Conservation (phyloP, 2,797 vertebrate species). For the Cuniculus paca region DNA sequence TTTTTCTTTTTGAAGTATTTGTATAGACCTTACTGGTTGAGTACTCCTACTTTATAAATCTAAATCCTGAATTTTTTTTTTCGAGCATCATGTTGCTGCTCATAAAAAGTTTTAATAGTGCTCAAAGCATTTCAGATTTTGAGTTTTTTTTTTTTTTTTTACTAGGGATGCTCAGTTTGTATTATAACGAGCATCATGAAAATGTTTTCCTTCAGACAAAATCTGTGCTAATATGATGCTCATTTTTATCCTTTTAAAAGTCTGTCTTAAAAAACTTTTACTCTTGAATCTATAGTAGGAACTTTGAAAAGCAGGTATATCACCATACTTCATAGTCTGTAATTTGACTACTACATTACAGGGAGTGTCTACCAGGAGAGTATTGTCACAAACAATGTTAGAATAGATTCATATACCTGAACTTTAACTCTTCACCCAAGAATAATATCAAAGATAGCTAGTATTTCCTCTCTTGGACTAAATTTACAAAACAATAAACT, state of each 20-base stretch:
- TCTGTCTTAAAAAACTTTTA: conserved; percentile 46
- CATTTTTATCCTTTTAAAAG: conserved; percentile 34
- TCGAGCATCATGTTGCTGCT: neutral
- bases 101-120: neutral
- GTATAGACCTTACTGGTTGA: neutral
- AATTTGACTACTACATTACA: neutral
- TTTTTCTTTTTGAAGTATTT: neutral
- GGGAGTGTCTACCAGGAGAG: neutral
- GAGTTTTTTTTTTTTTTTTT: neutral
- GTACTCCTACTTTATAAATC: neutral
- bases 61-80: neutral
- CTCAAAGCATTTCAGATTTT: neutral
- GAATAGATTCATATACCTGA: conserved; percentile 5
- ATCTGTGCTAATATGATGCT: neutral
- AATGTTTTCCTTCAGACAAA: conserved; percentile 45
- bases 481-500: conserved; percentile 52
- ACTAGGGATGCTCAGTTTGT: neutral
- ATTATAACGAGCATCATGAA: neutral
- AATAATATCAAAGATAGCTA: conserved; percentile 54
- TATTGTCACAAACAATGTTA: neutral
- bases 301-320: neutral
- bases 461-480: neutral
- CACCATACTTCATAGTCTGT: neutral
- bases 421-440: neutral
- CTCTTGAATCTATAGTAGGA: neutral